phyloP scores from a whole-genome alignment of 1,140 invertebrate species.

The Macrobrachium nipponense region DNA sequence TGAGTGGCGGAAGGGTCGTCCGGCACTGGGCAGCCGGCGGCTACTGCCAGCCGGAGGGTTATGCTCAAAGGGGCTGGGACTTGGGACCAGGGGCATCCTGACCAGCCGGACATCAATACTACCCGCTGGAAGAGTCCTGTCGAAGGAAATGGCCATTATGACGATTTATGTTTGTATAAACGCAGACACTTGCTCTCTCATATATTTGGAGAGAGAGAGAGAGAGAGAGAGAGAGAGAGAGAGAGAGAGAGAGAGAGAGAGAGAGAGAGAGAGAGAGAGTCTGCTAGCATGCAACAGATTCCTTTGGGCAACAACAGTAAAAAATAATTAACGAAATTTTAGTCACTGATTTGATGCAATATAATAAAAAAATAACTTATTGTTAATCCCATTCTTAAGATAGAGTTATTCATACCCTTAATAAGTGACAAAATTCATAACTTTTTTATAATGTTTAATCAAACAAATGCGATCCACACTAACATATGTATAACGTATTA shows the following conservation, averaged over 20 bases:
- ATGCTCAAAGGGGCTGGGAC: conserved; percentile 66
- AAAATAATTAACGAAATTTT: no score
- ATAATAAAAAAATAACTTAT: no score
- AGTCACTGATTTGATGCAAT: no score
- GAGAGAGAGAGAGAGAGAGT: conserved; percentile 33
- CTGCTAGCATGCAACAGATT: neutral
- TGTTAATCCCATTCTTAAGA: no score
- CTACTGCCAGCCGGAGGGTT: conserved; percentile 62
- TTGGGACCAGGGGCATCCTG: conserved; percentile 75
- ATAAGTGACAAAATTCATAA: no score
- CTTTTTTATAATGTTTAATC: no score
- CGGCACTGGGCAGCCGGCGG: conserved; percentile 61
- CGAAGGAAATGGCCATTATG: conserved; percentile 61
- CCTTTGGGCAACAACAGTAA: no score
- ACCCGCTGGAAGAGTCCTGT: conserved; percentile 73
- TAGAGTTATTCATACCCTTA: no score
- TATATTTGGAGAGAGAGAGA: neutral
- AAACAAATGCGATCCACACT: no score
- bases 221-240: conserved; percentile 21
- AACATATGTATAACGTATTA: no score
- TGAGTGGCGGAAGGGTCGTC: conserved; percentile 50
- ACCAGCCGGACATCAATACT: conserved; percentile 78
- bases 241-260: conserved; percentile 26
- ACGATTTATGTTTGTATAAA: neutral
- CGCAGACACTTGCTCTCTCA: neutral